Evolutionary conservation across 2,888 invertebrate species (phyloP), one percentile per base, ranked within the genome.

Genomic region (Ceriagrion tenellum): DNA sequence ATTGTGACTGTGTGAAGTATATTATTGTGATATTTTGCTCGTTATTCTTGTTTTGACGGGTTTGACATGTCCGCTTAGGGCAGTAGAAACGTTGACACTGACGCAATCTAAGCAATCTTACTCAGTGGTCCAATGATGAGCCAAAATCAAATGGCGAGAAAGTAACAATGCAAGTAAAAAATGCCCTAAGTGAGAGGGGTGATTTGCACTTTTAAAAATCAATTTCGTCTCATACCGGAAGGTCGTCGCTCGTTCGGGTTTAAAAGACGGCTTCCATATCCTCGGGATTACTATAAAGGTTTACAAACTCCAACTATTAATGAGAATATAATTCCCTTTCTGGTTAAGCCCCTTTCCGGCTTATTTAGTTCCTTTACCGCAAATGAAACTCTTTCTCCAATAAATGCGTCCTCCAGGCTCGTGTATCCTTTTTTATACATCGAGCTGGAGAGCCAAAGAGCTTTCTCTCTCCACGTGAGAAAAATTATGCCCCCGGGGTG

Each of bases 391-490:
- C 81, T 3, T 35, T 23, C 81, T 16, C 81, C 30, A 35, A 35
- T 16, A 13, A 81, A 81, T 81, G 4, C 81, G 81, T 81, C 81
- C 16, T 35, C 81, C 81, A 81, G 18, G 35, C 30, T 35, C 10
- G 35, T 59, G 81, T 35, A 35, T 16, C 16, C n/a, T 8, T 81
- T 81, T 81, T 81, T 81, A 20, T 69, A 26, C 35, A 16, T 81
- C 35, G 35, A 81, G 2, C 81, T 13, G 30, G 81, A 30, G 81
- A 35, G 13, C 16, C 81, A 16, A 3, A 47, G 20, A 81, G 35
- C 81, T 81, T 81, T 81, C 81, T 81, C 81, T 81, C 81, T 81
- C 81, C 18, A 13, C 35, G 81, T 35, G 81, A 81, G 81, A 81
- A 81, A 81, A 30, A 81, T 81, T 35, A 35, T 81, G 12, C 81